Conservation (phyloP, 2,888 invertebrate species). For the Drosophila siamana region DNA sequence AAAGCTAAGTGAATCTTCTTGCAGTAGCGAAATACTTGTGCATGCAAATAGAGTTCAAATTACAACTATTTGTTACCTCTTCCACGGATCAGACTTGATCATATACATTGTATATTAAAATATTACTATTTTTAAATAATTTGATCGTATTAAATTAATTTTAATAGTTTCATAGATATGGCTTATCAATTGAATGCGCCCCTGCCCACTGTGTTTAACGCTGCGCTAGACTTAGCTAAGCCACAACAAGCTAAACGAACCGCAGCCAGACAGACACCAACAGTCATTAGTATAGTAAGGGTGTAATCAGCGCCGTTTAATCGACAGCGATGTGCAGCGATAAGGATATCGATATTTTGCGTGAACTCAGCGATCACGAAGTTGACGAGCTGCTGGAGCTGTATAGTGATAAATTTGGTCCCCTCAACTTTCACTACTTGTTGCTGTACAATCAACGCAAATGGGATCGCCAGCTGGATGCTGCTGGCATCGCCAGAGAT, state of each 20-base stretch:
- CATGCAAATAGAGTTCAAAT: no score
- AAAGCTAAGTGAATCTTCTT: neutral
- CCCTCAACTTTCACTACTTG: conserved; percentile 76
- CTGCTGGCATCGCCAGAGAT: conserved; percentile 22
- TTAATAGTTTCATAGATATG: no score
- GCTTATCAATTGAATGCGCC: conserved; percentile 26
- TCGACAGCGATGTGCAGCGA: conserved; percentile 39
- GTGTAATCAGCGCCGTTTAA: conserved; percentile 19
- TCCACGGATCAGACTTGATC: no score
- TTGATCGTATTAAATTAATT: no score
- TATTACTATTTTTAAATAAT: no score
- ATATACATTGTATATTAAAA: no score
- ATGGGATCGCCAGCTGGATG: conserved; percentile 74
- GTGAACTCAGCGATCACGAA: conserved; percentile 71
- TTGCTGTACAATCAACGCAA: conserved; percentile 80
- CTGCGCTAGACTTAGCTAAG: conserved; percentile 1
- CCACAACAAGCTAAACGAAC: neutral
- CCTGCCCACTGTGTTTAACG: conserved; percentile 24
- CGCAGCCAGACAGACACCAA: conserved; percentile 25
- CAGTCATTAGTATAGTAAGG: conserved; percentile 1
- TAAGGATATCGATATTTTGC: conserved; percentile 75
- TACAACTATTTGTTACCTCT: no score
- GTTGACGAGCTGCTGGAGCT: conserved; percentile 72
- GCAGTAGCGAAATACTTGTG: no score
- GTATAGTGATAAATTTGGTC: conserved; percentile 68